These are phyloP conservation scores for Bos javanicus DNA, from an alignment of 2,113 vertebrate genomes.

Conservation along the genomic window DNA sequence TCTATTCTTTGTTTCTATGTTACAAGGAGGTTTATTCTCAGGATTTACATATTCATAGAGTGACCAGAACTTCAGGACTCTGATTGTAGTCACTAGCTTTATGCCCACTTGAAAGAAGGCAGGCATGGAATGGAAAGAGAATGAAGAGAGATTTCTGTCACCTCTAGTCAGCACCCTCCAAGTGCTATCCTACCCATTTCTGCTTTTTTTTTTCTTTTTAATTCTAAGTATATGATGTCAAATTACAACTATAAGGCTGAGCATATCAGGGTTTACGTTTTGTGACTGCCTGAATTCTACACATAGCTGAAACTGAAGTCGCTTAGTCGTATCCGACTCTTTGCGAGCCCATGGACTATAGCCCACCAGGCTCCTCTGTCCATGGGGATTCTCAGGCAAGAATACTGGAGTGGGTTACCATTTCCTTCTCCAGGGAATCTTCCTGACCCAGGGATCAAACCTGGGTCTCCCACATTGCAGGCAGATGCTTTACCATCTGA, in stretches of 20 bases:
- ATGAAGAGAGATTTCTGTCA: not conserved
- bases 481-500: accelerated
- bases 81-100: not conserved
- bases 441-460: not conserved
- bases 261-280: not conserved
- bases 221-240: not conserved
- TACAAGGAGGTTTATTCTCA: not conserved
- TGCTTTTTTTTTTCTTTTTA: not conserved
- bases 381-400: not conserved
- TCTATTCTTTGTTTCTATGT: not conserved
- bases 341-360: not conserved
- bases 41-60: not conserved
- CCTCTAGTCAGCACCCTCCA: no score
- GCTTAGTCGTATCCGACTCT: accelerated
- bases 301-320: not conserved
- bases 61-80: not conserved
- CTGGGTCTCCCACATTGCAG: not conserved
- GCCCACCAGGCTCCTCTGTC: not conserved
- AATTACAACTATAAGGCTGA: not conserved
- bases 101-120: not conserved
- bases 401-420: not conserved
- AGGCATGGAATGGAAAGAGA: not conserved
- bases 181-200: not conserved
- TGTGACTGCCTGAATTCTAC: not conserved
- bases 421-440: not conserved